phyloP scores from a whole-genome alignment of 1,140 invertebrate species.

The Euura saliciscinereae region DNA sequence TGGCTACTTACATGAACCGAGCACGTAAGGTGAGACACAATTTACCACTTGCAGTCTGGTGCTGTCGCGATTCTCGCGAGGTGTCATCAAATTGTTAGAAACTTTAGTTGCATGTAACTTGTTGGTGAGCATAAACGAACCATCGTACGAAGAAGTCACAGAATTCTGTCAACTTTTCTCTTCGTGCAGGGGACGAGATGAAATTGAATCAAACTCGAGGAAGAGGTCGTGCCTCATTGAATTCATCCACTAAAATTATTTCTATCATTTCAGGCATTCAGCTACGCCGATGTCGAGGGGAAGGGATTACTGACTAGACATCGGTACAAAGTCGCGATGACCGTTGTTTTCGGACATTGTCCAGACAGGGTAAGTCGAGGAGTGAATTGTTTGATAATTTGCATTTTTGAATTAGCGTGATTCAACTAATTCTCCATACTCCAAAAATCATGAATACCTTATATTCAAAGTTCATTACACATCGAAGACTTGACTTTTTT shows the following conservation, averaged over 20 bases:
- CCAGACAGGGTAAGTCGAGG: conserved; percentile 22
- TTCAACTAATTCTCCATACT: too few species aligned
- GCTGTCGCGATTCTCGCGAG: too few species aligned
- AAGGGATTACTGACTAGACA: conserved; percentile 18
- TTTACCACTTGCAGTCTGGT: too few species aligned
- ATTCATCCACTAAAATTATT: not conserved
- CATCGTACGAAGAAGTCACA: too few species aligned
- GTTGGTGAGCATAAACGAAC: too few species aligned
- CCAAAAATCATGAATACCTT: too few species aligned
- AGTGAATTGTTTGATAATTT: not conserved
- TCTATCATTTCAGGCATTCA: conserved; percentile 20
- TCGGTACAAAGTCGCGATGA: conserved; percentile 30
- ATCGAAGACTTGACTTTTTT: too few species aligned
- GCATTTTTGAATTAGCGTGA: conserved; percentile 12
- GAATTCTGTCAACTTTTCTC: too few species aligned
- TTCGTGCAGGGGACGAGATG: too few species aligned
- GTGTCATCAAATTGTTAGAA: too few species aligned
- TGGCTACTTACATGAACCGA: not conserved
- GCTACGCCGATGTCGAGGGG: conserved; percentile 21
- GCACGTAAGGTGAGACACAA: not conserved
- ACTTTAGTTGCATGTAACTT: too few species aligned
- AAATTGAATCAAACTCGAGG: not conserved
- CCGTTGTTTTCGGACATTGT: conserved; percentile 24
- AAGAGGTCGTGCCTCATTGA: not conserved
- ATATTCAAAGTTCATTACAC: too few species aligned